Conservation (phyloP, 2,888 invertebrate species). For the Eucriotettix oculatus region DNA sequence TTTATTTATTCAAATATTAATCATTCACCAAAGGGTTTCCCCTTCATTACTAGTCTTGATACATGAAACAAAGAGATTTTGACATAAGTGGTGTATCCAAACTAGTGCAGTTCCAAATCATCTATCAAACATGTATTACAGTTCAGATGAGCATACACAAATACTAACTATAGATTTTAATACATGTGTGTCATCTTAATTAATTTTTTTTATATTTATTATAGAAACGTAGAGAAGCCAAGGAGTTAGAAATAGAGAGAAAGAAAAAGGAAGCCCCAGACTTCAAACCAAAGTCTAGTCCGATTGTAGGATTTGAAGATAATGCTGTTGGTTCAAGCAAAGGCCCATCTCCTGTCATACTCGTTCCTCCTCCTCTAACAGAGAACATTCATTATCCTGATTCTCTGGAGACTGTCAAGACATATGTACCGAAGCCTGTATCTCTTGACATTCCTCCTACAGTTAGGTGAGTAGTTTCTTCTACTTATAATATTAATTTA, state of each 20-base stretch:
- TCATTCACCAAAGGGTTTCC: no score
- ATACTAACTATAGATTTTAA: no score
- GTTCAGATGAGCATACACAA: no score
- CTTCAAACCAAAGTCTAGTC: conserved; percentile 22
- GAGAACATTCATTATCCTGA: conserved; percentile 6
- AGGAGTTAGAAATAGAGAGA: conserved; percentile 24
- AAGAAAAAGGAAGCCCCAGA: conserved; percentile 24
- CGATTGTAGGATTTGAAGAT: neutral
- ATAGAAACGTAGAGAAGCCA: no score
- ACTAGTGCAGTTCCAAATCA: no score
- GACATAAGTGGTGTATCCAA: no score
- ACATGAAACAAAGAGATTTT: no score
- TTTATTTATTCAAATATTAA: no score
- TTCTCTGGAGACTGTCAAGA: conserved; percentile 1
- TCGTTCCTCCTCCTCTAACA: conserved; percentile 5
- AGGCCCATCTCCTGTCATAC: conserved; percentile 1
- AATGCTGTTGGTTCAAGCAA: neutral
- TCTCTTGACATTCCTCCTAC: neutral
- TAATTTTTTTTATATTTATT: no score
- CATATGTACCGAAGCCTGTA: neutral
- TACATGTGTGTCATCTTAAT: no score
- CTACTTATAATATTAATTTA: neutral
- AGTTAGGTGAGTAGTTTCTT: conserved; percentile 1
- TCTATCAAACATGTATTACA: no score
- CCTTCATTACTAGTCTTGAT: no score